Evolutionary conservation across 2,113 vertebrate species (phyloP).

Genomic region (Aphelocoma coerulescens): DNA sequence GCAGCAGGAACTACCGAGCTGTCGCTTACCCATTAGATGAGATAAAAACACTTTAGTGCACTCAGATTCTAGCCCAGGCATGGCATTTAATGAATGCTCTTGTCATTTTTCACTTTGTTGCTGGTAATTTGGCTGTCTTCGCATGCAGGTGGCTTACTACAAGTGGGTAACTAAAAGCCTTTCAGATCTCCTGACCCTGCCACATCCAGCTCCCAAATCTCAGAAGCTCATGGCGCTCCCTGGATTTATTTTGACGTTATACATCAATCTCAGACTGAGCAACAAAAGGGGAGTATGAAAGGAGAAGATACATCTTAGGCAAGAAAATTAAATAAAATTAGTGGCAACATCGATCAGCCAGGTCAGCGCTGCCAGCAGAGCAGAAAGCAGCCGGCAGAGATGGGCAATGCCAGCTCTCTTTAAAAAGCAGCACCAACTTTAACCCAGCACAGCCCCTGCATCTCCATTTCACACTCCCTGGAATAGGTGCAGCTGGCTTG

Average conservation of each 20-base stretch:
- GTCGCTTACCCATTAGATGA: conserved; percentile 30
- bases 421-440: not conserved
- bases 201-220: conserved; percentile 24
- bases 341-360: not conserved
- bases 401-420: not conserved
- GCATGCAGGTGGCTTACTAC: conserved; percentile 46
- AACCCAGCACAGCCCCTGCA: not conserved
- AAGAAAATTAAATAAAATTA: conserved; percentile 51
- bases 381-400: not conserved
- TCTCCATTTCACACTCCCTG: not conserved
- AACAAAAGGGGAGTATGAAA: not conserved
- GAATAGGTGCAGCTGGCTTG: not conserved
- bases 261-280: not conserved
- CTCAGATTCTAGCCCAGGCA: conserved; percentile 35
- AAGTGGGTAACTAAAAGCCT: conserved; percentile 52
- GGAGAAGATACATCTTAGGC: not conserved
- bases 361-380: not conserved
- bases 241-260: conserved; percentile 26
- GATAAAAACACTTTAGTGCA: conserved; percentile 56
- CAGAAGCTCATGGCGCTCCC: not conserved
- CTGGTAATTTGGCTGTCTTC: conserved; percentile 62
- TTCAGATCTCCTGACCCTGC: conserved; percentile 50
- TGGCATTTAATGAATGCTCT: conserved; percentile 60
- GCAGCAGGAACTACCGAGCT: conserved; percentile 37
- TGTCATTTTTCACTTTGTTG: conserved; percentile 61